Evolutionary conservation across 2,888 invertebrate genomes (phyloP).

Genomic region (Loripinus fragilis): DNA sequence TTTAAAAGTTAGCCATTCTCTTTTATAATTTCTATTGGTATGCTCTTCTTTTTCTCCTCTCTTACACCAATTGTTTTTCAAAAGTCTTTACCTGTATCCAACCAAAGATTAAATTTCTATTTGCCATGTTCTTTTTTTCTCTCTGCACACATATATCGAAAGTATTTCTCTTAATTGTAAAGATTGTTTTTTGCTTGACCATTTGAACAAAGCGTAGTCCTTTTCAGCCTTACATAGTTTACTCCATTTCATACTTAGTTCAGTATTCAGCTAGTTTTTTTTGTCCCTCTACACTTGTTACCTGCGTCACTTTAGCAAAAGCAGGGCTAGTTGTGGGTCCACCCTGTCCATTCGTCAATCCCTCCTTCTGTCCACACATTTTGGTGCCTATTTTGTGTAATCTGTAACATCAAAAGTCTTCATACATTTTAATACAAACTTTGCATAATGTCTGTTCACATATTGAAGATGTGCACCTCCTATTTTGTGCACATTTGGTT

Average conservation of each 20-base stretch:
- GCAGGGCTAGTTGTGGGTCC: no score
- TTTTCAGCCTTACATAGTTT: not conserved
- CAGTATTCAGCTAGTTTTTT: not conserved
- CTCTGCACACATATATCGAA: conserved; percentile 1
- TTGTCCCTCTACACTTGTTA: no score
- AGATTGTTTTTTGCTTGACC: not conserved
- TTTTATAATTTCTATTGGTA: not conserved
- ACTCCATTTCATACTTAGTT: not conserved
- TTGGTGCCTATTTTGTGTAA: no score
- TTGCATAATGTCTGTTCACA: no score
- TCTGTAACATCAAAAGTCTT: not conserved
- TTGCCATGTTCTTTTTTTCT: not conserved
- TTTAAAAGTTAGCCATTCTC: not conserved
- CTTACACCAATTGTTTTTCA: conserved; percentile 1
- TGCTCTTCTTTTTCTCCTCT: not conserved
- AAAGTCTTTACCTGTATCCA: not conserved
- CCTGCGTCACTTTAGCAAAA: no score
- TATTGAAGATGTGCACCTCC: no score
- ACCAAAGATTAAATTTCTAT: not conserved
- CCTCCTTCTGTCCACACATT: no score
- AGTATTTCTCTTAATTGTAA: not conserved
- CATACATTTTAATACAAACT: not conserved
- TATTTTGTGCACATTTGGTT: no score
- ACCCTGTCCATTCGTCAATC: no score
- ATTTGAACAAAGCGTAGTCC: not conserved